A percentile compares a stretch with the other conserved stretches of the same genome.
Evolutionary conservation across 2,113 vertebrate genomes (phyloP).

Genomic region (Tragelaphus imberbis): DNA sequence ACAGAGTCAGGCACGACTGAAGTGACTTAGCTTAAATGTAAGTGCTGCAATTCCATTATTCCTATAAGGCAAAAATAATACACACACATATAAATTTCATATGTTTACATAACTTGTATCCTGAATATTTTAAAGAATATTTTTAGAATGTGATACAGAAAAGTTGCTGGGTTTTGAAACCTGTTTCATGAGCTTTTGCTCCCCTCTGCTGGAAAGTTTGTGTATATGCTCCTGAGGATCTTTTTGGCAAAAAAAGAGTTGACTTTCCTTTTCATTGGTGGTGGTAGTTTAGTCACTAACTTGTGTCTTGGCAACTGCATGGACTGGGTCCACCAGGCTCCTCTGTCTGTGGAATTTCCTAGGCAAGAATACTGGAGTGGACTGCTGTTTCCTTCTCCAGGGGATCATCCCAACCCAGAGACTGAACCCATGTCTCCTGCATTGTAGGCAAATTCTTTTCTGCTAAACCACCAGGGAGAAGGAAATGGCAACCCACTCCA

Average conservation of each 20-base stretch:
- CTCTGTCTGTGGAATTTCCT: background rate
- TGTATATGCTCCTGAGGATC: background rate
- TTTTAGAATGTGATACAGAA: background rate
- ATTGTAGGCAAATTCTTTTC: background rate
- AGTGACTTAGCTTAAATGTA: background rate
- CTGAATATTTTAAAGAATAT: background rate
- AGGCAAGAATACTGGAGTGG: background rate
- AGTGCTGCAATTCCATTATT: background rate
- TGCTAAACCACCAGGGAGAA: background rate
- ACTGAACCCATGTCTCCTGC: background rate
- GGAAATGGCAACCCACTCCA: background rate
- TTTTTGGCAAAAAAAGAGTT: background rate
- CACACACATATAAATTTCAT: background rate
- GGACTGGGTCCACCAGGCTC: background rate
- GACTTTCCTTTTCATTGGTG: background rate
- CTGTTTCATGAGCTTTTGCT: slow-evolving; percentile 34
- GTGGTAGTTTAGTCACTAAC: background rate
- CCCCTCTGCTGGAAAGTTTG: slow-evolving; percentile 50
- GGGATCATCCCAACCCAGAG: background rate
- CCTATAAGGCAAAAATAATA: background rate
- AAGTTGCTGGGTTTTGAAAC: background rate
- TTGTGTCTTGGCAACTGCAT: background rate
- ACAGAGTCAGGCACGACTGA: no score
- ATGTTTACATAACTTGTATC: background rate
- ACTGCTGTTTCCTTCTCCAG: background rate